phyloP scores from a whole-genome alignment of 2,888 invertebrate species.

The Patella depressa region DNA sequence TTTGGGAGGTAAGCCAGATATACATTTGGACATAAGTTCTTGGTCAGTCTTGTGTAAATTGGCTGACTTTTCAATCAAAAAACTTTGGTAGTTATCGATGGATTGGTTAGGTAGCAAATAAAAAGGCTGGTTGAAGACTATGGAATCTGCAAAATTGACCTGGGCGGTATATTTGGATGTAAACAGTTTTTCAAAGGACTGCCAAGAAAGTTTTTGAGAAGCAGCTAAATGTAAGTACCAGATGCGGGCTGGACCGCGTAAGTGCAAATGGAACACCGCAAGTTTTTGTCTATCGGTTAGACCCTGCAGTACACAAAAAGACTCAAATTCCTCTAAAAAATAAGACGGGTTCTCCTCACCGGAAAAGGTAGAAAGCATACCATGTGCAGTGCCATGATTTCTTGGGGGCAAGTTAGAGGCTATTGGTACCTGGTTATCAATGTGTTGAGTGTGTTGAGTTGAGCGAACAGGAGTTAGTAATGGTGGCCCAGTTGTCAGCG shows the following conservation, averaged over 20 bases:
- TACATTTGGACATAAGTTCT: neutral
- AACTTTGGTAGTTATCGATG: neutral
- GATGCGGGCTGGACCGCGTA: neutral
- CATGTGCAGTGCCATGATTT: neutral
- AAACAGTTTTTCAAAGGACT: neutral
- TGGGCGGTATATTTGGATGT: neutral
- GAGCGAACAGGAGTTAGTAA: neutral
- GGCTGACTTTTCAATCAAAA: neutral
- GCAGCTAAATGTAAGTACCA: neutral
- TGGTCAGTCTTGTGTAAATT: neutral
- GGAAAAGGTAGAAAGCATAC: neutral
- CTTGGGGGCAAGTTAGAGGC: neutral
- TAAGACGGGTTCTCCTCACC: neutral
- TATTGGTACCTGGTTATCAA: neutral
- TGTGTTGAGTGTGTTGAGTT: neutral
- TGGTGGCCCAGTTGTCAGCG: neutral
- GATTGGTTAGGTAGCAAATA: neutral
- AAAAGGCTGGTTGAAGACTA: neutral
- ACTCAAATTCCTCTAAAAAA: neutral
- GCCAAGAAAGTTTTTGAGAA: neutral
- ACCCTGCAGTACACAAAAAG: neutral
- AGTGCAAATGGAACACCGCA: neutral
- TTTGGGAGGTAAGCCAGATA: neutral
- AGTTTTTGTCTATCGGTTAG: neutral
- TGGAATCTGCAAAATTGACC: neutral